Evolutionary conservation across 2,888 invertebrate species (phyloP), one percentile per base, ranked within the genome.

Genomic region (Phytoseiulus persimilis): DNA sequence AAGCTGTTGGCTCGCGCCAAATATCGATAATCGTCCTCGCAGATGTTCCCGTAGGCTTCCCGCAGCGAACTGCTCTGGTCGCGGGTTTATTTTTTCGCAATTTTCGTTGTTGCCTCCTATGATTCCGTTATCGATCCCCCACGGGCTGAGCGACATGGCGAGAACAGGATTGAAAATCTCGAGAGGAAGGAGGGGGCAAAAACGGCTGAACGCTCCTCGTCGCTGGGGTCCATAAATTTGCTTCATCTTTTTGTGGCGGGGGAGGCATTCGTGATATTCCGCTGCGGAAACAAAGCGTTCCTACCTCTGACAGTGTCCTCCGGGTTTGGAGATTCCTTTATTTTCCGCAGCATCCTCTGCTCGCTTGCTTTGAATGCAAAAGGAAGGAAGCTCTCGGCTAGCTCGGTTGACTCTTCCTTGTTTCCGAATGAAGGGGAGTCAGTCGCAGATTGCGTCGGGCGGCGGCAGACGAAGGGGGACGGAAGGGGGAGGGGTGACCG

Each of bases 151-250:
- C 65, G 23, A 65, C 28, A 65, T 2, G 65, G 28, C 28, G 65
- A 65, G 65, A 65, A 14, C 23, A 65, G 65, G 65, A 65, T 65
- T 65, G 65, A 65, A 65, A 18, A 3, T 18, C 65, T 2, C 65
- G 65, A 14, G 1, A n/a, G n/a, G n/a, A n/a, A n/a, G n/a, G n/a
- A n/a, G n/a, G n/a, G 65, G 2, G 28, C 65, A 65, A 65, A 65
- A 65, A 65, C 65, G 18, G 18, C 65, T 1, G 65, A 28, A 65
- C 65, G 11, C 2, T 65, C 28, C 65, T 65, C 65, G 65, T 18
- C 11, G 65, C 2, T 65, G 65, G 33, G 87, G 87, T 33, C 87
- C 87, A 87, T 87, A 87, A 87, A 31, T 87, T 87, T 87, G 87
- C 87, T 33, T 87, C 87, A 87, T 87, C 32, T 6, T 87, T 32